A percentile compares a stretch with the other conserved stretches of the same genome.
Evolutionary conservation across 2,888 invertebrate species (phyloP).

Genomic region (Cistogaster globosa): DNA sequence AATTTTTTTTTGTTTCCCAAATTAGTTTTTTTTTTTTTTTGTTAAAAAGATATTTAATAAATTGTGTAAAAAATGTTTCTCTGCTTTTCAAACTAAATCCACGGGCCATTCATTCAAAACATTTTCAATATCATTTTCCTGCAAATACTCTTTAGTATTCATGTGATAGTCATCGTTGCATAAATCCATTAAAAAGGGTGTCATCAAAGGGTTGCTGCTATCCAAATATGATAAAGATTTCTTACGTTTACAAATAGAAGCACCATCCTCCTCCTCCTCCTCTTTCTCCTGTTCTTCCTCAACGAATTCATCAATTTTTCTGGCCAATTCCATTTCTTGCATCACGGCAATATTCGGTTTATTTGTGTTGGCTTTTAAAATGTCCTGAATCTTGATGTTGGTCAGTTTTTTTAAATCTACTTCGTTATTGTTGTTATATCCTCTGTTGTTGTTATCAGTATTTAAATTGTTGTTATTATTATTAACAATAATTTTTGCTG

Average conservation of each 20-base stretch:
- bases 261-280: conserved; percentile 38
- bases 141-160: conserved; percentile 75
- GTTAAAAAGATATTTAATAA: neutral
- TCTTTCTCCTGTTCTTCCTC: conserved; percentile 36
- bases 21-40: neutral
- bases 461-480: neutral
- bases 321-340: conserved; percentile 8
- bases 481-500: neutral
- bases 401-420: conserved; percentile 4
- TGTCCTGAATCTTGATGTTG: neutral
- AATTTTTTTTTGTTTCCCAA: no score
- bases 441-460: conserved; percentile 4
- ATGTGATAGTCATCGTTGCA: conserved; percentile 81
- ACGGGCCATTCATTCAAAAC: conserved; percentile 77
- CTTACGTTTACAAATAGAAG: conserved; percentile 72
- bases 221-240: conserved; percentile 78
- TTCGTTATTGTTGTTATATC: conserved; percentile 11
- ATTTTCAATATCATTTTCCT: conserved; percentile 78
- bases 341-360: neutral
- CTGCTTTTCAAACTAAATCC: conserved; percentile 73
- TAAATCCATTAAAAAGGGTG: conserved; percentile 79
- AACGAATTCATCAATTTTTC: conserved; percentile 7
- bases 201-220: conserved; percentile 78
- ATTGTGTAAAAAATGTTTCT: conserved; percentile 19
- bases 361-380: neutral